Percentiles rank a stretch among this genome's conserved stretches.
phyloP scores from a whole-genome alignment of 1,140 invertebrate species.

The Brachionus sp. region DNA sequence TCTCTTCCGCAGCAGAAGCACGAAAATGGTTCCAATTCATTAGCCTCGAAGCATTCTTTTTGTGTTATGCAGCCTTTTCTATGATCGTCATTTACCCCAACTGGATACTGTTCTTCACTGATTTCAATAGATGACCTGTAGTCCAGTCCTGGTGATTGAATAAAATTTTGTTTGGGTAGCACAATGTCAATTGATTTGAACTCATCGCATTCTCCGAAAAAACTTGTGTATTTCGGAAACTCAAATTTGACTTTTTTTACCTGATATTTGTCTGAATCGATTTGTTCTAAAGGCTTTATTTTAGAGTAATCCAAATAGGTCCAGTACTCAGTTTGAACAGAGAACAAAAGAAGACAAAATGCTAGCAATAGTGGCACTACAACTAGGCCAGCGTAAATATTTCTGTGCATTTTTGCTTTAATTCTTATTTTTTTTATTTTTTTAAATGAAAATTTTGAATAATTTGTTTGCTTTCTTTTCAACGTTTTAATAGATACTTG shows the following conservation, averaged over 20 bases:
- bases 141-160: not conserved
- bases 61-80: slow-evolving; percentile 17
- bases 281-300: not conserved
- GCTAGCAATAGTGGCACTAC: slow-evolving; percentile 13
- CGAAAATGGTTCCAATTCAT: not conserved
- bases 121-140: not conserved
- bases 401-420: slow-evolving; percentile 37
- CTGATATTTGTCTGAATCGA: not conserved
- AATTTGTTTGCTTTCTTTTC: not conserved
- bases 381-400: slow-evolving; percentile 37
- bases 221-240: slow-evolving; percentile 41
- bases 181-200: slow-evolving; percentile 24
- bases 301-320: slow-evolving; percentile 17
- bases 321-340: slow-evolving; percentile 33
- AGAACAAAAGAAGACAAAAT: slow-evolving; percentile 15
- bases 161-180: not conserved
- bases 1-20: slow-evolving; percentile 20
- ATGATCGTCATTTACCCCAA: not conserved
- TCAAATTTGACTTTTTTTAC: slow-evolving; percentile 42
- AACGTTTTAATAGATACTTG: slow-evolving; percentile 13
- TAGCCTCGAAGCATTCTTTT: not conserved
- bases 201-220: slow-evolving; percentile 44
- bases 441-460: not conserved
- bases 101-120: not conserved
- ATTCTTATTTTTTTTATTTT: not conserved